A percentile compares a stretch with the other conserved stretches of the same genome.
These are phyloP conservation scores for Sinosuthora webbiana DNA, from an alignment of 2,113 vertebrate genomes.

Conservation along the genomic window DNA sequence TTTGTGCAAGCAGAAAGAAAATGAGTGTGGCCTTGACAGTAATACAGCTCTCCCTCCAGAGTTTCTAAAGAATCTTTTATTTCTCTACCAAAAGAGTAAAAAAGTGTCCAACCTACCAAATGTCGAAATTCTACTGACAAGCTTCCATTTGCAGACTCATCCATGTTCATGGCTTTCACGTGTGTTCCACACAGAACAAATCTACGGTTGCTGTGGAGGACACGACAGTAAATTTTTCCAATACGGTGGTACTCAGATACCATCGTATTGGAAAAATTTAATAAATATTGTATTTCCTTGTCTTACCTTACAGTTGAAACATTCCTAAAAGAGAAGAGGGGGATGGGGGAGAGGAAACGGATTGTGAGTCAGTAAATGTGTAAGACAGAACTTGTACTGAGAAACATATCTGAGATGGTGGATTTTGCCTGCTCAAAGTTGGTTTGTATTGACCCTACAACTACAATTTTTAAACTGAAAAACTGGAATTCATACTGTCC, in stretches of 20 bases:
- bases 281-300: neutral
- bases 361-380: neutral
- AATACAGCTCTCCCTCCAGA: neutral
- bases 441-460: neutral
- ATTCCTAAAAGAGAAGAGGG: constrained; percentile 80
- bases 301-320: constrained; percentile 91
- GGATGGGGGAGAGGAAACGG: neutral
- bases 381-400: neutral
- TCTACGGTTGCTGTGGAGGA: constrained; percentile 83
- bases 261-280: too few species aligned
- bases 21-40: neutral
- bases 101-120: constrained; percentile 77
- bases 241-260: neutral
- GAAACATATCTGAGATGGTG: neutral
- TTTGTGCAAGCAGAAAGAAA: neutral
- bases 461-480: neutral
- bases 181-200: constrained; percentile 94
- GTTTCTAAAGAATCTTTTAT: neutral
- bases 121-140: constrained; percentile 94
- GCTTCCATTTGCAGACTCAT: constrained; percentile 91
- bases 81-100: neutral
- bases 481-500: neutral
- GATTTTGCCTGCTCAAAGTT: neutral
- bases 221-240: neutral
- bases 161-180: constrained; percentile 95